Evolutionary conservation across 2,113 vertebrate genomes (phyloP).

Genomic region (Gymnobelideus leadbeateri): DNA sequence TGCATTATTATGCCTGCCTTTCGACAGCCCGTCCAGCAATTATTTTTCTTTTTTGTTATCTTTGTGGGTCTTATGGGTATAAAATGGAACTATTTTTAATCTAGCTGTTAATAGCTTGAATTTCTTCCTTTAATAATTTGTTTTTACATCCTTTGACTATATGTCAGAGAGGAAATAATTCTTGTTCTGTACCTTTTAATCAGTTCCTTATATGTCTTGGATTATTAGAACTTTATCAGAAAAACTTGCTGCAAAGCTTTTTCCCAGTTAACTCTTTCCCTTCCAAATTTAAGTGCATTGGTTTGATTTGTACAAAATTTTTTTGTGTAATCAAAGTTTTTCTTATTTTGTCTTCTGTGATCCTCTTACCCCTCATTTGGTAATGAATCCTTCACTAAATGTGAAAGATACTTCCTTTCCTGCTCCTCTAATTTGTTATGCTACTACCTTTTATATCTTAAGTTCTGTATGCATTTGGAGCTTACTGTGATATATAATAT

Average conservation of each 20-base stretch:
- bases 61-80: neutral
- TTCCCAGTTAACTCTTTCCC: neutral
- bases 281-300: neutral
- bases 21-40: neutral
- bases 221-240: neutral
- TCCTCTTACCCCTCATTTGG: neutral
- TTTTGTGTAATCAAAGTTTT: too few relatives aligned
- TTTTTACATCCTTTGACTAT: neutral
- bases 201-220: neutral
- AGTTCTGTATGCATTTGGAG: too few relatives aligned
- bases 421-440: neutral
- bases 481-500: too few relatives aligned
- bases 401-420: neutral
- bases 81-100: neutral
- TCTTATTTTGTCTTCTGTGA: neutral
- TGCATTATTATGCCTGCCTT: neutral
- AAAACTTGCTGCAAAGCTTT: neutral
- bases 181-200: neutral
- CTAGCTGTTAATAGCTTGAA: too few relatives aligned
- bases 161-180: neutral
- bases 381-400: neutral
- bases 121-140: too few relatives aligned
- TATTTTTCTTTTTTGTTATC: neutral
- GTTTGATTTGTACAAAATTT: neutral
- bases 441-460: too few relatives aligned